Evolutionary conservation across 2,797 vertebrate species (phyloP).

Genomic region (Apogon hyalosoma): DNA sequence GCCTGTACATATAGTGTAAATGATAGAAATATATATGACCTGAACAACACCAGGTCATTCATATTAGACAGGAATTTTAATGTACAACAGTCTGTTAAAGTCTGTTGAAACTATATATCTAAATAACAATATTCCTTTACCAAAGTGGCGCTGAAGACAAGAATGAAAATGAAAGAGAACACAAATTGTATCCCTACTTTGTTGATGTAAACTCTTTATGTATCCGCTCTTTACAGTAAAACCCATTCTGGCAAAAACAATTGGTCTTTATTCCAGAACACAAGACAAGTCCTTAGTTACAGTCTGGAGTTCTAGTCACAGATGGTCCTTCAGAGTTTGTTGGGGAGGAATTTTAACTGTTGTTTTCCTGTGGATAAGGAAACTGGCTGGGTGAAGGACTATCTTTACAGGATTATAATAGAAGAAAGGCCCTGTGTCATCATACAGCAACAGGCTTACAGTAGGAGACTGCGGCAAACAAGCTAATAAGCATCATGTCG

Average conservation of each 20-base stretch:
- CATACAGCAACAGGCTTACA: slow-evolving; percentile 5
- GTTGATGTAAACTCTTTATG: not conserved
- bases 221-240: not conserved
- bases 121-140: too few species aligned
- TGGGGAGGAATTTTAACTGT: slow-evolving; percentile 7
- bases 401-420: slow-evolving; percentile 22
- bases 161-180: too few species aligned
- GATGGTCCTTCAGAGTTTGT: too few species aligned
- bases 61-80: too few species aligned
- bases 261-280: not conserved
- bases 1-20: too few species aligned
- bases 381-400: not conserved
- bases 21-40: not conserved
- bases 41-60: too few species aligned
- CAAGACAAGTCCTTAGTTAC: not conserved
- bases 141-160: too few species aligned
- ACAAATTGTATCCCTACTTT: too few species aligned
- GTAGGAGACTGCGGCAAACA: not conserved
- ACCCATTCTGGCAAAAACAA: not conserved
- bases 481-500: not conserved
- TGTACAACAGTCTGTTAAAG: too few species aligned
- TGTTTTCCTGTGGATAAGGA: slow-evolving; percentile 11
- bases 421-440: not conserved
- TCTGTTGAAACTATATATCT: too few species aligned
- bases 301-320: too few species aligned